Evolutionary conservation across 2,113 vertebrate species (phyloP).

Genomic region (Podilymbus podiceps): DNA sequence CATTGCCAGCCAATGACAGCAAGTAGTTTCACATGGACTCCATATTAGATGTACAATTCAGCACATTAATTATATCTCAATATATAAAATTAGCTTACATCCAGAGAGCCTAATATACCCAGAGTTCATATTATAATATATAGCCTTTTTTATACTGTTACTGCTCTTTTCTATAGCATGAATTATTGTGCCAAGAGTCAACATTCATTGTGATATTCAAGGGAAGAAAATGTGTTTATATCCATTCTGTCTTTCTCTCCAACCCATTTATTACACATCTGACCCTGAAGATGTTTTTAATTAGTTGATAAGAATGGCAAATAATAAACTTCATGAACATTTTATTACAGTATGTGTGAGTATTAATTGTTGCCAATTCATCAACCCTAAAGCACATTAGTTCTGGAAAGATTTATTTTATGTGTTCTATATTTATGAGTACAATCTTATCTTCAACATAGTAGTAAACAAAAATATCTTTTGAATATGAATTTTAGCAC

Average conservation of each 20-base stretch:
- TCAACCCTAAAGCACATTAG: constrained; percentile 52
- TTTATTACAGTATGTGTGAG: constrained; percentile 57
- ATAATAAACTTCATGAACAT: constrained; percentile 67
- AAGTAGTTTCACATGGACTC: not conserved
- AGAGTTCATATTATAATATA: not conserved
- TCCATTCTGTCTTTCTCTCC: constrained; percentile 37
- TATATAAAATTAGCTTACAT: not conserved
- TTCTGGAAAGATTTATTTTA: constrained; percentile 50
- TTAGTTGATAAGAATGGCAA: constrained; percentile 68
- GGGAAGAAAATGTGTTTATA: constrained; percentile 48
- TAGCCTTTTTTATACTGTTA: not conserved
- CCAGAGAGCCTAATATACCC: not conserved
- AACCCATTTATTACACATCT: constrained; percentile 58
- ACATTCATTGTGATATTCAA: constrained; percentile 13
- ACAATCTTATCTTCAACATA: constrained; percentile 35
- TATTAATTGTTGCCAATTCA: constrained; percentile 68
- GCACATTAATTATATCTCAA: constrained; percentile 3
- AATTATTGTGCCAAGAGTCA: constrained; percentile 15
- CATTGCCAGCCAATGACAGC: not conserved
- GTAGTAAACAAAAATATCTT: constrained; percentile 30
- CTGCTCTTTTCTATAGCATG: not conserved
- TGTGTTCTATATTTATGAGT: constrained; percentile 58
- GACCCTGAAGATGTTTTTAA: constrained; percentile 72
- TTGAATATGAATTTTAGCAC: constrained; percentile 12
- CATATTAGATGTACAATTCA: not conserved